Conservation (phyloP, 2,888 invertebrate species). For the Pollenia angustigena region DNA sequence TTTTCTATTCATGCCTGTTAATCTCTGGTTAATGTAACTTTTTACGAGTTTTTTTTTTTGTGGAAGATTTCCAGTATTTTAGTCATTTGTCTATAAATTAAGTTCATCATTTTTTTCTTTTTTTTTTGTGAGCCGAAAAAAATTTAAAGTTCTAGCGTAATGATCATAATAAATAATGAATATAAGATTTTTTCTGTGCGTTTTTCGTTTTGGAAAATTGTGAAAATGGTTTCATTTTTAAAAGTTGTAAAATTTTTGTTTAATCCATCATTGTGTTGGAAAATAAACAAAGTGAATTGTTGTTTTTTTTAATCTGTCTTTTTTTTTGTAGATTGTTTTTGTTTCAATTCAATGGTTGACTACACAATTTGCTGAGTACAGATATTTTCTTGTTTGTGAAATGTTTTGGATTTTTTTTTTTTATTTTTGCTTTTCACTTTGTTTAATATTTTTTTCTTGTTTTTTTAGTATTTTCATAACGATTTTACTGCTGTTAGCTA, state of each 20-base stretch:
- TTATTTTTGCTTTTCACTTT: conserved; percentile 2
- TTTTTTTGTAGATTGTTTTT: conserved; percentile 6
- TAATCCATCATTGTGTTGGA: conserved; percentile 28
- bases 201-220: not conserved
- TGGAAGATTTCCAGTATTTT: not conserved
- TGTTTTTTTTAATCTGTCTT: not conserved
- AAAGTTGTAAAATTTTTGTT: conserved; percentile 14
- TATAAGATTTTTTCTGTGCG: not conserved
- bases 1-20: conserved; percentile 32
- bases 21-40: conserved; percentile 53
- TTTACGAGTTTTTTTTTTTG: conserved; percentile 5
- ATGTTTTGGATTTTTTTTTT: not conserved
- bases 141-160: conserved; percentile 8
- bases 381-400: no score
- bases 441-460: not conserved
- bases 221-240: not conserved
- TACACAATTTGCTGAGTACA: conserved; percentile 54
- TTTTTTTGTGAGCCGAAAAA: not conserved
- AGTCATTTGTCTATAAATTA: conserved; percentile 25
- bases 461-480: conserved; percentile 13
- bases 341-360: conserved; percentile 54
- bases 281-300: conserved; percentile 44
- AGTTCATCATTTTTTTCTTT: not conserved
- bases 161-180: conserved; percentile 38
- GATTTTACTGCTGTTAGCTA: conserved; percentile 1